Conservation (phyloP, 2,113 vertebrate species). For the Notechis scutatus region DNA sequence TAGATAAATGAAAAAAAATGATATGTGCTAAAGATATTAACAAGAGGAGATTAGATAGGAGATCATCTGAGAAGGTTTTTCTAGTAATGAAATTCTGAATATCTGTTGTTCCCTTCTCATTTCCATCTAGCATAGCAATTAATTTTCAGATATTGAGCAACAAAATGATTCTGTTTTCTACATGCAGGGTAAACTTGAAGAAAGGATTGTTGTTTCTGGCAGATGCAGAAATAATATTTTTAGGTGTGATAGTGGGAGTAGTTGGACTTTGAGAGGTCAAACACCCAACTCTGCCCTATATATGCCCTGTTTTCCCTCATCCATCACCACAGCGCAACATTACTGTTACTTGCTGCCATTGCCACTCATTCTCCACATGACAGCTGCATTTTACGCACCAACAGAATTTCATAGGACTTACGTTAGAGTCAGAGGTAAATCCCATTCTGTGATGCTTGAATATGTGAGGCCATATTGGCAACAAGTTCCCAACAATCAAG, state of each 20-base stretch:
- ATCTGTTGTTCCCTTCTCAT: background rate
- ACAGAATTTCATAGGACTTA: background rate
- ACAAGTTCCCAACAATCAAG: background rate
- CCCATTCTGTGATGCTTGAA: background rate
- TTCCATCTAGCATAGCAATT: rapidly evolving
- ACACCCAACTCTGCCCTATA: background rate
- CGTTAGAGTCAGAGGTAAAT: background rate
- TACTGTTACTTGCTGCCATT: background rate
- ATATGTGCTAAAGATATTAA: background rate
- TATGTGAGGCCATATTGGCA: background rate
- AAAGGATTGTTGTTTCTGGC: background rate
- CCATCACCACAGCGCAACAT: background rate
- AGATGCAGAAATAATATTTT: background rate
- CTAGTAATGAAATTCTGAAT: background rate
- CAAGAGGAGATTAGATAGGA: background rate
- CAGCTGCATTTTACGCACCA: background rate
- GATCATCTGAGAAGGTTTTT: conserved; percentile 36
- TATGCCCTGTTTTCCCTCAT: background rate
- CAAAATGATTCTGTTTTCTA: conserved; percentile 2
- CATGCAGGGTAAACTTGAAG: background rate
- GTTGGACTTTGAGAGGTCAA: background rate
- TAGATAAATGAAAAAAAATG: background rate
- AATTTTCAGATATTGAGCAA: background rate
- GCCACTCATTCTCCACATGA: background rate
- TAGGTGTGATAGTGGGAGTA: background rate